Evolutionary conservation across 2,888 invertebrate species (phyloP).

Genomic region (Andrena trimmerana): DNA sequence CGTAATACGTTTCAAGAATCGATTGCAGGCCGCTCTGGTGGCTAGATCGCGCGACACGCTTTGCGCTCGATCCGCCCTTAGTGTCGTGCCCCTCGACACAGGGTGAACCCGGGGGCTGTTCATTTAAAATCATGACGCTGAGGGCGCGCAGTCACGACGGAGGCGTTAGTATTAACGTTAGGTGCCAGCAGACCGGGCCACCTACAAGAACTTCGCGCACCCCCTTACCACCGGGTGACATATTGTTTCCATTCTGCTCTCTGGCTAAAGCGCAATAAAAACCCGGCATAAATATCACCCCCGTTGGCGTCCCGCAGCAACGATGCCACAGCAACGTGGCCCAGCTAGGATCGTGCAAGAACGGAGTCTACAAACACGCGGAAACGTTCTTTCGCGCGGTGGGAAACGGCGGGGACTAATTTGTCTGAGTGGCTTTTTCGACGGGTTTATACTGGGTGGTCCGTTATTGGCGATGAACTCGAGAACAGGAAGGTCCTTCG

Average conservation of each 20-base stretch:
- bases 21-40: background rate
- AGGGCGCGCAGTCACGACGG: constrained; percentile 62
- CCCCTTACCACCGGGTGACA: constrained; percentile 77
- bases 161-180: constrained; percentile 79
- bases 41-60: constrained; percentile 5
- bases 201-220: constrained; percentile 79
- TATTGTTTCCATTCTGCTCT: constrained; percentile 84
- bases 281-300: constrained; percentile 83
- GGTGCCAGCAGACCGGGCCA: constrained; percentile 75
- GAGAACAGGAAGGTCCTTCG: too few relatives aligned
- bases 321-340: constrained; percentile 56
- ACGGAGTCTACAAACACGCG: constrained; percentile 65
- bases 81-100: constrained; percentile 5
- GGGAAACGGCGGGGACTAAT: constrained; percentile 77
- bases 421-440: constrained; percentile 85
- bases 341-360: constrained; percentile 71
- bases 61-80: constrained; percentile 15
- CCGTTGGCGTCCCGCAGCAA: constrained; percentile 63
- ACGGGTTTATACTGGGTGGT: constrained; percentile 44
- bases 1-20: constrained; percentile 17
- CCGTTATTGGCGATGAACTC: background rate
- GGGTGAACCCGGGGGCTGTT: constrained; percentile 70
- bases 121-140: constrained; percentile 79
- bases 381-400: constrained; percentile 53
- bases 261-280: constrained; percentile 82